Conservation (phyloP, 1,140 invertebrate genomes). For the Panagrolaimus sp. region DNA sequence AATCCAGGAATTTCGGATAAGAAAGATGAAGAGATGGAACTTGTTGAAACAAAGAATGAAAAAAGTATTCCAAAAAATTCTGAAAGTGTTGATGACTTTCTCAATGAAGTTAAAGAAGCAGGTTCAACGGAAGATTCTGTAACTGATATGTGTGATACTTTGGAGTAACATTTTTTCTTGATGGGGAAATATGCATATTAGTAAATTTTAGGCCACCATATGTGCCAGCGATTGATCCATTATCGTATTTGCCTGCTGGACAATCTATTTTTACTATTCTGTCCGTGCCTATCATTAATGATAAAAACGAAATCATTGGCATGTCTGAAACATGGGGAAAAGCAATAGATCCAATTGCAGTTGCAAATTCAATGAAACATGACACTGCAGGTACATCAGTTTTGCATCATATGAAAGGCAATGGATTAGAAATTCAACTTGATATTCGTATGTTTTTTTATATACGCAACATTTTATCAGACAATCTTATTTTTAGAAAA, state of each 20-base stretch:
- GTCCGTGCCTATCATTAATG: not conserved
- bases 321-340: not conserved
- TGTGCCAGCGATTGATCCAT: not conserved
- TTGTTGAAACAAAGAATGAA: constrained; percentile 4
- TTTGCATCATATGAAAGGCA: not conserved
- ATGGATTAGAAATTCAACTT: not conserved
- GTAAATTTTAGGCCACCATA: not conserved
- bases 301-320: not conserved
- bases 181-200: too few relatives aligned
- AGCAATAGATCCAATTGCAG: not conserved
- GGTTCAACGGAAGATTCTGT: not conserved
- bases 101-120: not conserved
- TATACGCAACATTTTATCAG: not conserved
- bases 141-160: not conserved
- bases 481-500: not conserved
- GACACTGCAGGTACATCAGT: not conserved
- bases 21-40: not conserved
- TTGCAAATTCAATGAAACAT: constrained; percentile 13
- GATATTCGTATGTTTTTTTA: not conserved
- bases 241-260: too few relatives aligned
- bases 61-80: not conserved
- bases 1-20: not conserved
- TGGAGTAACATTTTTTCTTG: not conserved
- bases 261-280: not conserved
- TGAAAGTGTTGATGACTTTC: not conserved